These are phyloP conservation scores for Bos javanicus DNA, from an alignment of 2,113 vertebrate species.

Conservation along the genomic window DNA sequence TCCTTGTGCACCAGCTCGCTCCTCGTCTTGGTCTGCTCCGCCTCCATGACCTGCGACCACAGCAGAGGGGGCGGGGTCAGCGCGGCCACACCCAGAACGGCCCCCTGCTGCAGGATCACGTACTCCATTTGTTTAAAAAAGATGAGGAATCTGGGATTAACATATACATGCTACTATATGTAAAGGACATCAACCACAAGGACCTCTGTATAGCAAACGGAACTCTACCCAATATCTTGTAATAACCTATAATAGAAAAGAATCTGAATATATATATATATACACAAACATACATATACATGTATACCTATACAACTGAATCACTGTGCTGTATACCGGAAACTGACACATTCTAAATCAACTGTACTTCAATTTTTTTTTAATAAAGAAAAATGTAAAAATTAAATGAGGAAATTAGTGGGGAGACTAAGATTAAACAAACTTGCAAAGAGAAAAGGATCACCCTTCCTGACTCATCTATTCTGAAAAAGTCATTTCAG, in stretches of 20 bases:
- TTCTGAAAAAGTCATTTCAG: not conserved
- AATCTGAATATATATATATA: not conserved
- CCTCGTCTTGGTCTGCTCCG: slow-evolving; percentile 92
- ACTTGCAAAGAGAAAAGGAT: not conserved
- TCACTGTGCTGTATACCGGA: not conserved
- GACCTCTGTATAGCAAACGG: not conserved
- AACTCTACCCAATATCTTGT: not conserved
- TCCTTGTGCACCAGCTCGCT: slow-evolving; percentile 96
- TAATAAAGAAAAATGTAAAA: not conserved
- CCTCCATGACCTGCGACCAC: slow-evolving; percentile 93
- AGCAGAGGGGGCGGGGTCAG: slow-evolving; percentile 6
- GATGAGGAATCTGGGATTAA: not conserved
- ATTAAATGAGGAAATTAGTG: not conserved
- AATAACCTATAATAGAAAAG: not conserved
- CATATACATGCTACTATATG: not conserved
- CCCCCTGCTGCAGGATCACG: not conserved
- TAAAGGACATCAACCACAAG: not conserved
- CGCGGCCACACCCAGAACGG: not conserved
- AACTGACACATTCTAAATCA: not conserved
- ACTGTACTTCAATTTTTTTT: not conserved
- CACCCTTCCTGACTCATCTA: not conserved
- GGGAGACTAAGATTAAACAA: not conserved
- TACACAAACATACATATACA: not conserved
- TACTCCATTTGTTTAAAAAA: not conserved
- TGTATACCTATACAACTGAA: not conserved